Conservation (phyloP, 2,113 vertebrate genomes). For the Panthera uncia region DNA sequence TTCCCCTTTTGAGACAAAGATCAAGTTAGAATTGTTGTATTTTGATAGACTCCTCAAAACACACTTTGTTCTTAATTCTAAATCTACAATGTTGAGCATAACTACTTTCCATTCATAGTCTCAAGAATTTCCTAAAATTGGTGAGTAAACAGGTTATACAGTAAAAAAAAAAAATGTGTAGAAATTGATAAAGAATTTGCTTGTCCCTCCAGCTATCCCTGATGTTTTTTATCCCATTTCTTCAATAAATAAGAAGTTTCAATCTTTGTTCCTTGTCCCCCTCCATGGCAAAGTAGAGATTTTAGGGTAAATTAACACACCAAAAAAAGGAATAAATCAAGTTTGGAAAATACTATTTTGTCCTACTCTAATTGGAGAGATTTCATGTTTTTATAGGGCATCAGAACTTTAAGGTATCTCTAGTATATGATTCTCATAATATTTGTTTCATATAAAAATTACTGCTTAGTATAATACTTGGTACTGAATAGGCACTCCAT, state of each 20-base stretch:
- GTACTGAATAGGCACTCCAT: not conserved
- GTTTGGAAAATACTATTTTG: not conserved
- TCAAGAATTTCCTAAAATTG: slow-evolving; percentile 26
- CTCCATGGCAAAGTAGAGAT: not conserved
- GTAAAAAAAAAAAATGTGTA: not conserved
- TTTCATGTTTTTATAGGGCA: not conserved
- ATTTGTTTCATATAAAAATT: not conserved
- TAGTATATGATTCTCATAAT: not conserved
- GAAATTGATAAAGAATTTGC: not conserved
- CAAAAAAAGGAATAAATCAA: not conserved
- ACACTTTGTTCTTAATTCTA: not conserved
- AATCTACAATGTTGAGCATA: not conserved
- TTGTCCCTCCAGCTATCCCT: not conserved
- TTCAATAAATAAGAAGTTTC: not conserved
- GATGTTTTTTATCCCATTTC: not conserved
- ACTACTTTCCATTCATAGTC: slow-evolving; percentile 17
- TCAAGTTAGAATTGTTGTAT: not conserved
- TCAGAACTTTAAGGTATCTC: not conserved
- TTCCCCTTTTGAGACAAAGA: not conserved
- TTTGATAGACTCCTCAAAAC: not conserved
- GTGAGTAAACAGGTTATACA: not conserved
- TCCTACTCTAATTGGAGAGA: not conserved
- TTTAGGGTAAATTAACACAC: not conserved
- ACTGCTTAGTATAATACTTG: not conserved
- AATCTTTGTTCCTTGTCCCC: not conserved